Evolutionary conservation across 2,797 vertebrate species (phyloP).

Genomic region (Coracias cyanogaster): DNA sequence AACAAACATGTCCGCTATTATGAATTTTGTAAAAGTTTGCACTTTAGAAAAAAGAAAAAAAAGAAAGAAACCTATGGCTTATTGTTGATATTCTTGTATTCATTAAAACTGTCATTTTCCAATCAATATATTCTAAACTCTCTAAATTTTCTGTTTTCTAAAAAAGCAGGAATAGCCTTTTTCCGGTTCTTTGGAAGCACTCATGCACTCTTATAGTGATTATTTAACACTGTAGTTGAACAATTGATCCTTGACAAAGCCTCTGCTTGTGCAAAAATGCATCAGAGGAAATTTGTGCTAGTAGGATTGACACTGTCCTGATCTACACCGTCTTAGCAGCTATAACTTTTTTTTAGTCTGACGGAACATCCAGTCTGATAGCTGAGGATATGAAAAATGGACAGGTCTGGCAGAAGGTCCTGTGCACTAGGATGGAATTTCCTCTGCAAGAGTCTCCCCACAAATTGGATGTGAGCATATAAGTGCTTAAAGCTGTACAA

Average conservation of each 20-base stretch:
- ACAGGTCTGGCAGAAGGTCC: background rate
- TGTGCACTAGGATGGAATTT: background rate
- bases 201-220: background rate
- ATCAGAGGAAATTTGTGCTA: background rate
- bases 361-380: background rate
- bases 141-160: background rate
- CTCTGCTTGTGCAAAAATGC: background rate
- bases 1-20: background rate
- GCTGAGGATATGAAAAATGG: background rate
- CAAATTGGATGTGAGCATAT: background rate
- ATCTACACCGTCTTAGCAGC: background rate
- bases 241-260: background rate
- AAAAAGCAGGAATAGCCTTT: background rate
- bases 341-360: background rate
- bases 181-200: background rate
- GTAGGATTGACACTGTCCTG: background rate
- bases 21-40: background rate
- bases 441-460: background rate
- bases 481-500: background rate
- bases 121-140: background rate
- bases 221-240: background rate
- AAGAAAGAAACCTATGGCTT: background rate
- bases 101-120: background rate
- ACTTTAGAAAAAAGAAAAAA: background rate
- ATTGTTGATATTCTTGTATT: background rate